Conservation (phyloP, 2,113 vertebrate species). For the Chloropsis cyanopogon region DNA sequence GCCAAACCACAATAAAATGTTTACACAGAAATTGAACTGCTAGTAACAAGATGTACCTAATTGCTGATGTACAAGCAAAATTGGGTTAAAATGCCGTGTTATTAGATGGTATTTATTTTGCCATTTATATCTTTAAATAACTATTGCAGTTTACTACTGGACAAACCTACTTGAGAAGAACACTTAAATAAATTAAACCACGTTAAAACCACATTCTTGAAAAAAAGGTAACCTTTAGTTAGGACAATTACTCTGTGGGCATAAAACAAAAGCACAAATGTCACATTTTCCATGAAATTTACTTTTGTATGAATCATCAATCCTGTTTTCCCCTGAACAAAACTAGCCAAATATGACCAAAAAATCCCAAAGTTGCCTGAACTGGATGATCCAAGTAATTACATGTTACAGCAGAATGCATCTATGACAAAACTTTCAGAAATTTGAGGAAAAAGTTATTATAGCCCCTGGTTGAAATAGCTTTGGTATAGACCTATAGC, state of each 20-base stretch:
- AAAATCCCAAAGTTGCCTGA: slow-evolving; percentile 16
- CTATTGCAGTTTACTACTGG: not conserved
- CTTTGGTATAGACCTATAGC: not conserved
- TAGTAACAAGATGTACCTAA: not conserved
- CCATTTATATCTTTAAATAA: slow-evolving; percentile 12
- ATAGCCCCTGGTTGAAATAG: slow-evolving; percentile 51
- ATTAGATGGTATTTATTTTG: not conserved
- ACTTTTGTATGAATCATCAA: slow-evolving; percentile 60
- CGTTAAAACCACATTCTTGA: not conserved
- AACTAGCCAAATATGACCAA: slow-evolving; percentile 33
- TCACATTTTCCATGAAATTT: slow-evolving; percentile 62
- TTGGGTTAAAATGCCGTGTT: not conserved
- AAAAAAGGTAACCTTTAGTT: slow-evolving; percentile 45
- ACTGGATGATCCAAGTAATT: slow-evolving; percentile 59
- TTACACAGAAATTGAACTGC: not conserved
- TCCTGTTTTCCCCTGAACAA: slow-evolving; percentile 57
- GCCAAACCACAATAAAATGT: slow-evolving; percentile 23
- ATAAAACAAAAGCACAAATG: slow-evolving; percentile 51
- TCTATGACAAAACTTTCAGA: slow-evolving; percentile 58
- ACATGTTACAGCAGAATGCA: slow-evolving; percentile 41
- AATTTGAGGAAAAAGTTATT: slow-evolving; percentile 43
- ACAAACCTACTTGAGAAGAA: not conserved
- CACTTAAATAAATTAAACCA: slow-evolving; percentile 46
- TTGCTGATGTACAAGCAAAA: not conserved
- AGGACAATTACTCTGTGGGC: slow-evolving; percentile 45